Evolutionary conservation across 2,113 vertebrate genomes (phyloP).

Genomic region (Ardeotis arabs): DNA sequence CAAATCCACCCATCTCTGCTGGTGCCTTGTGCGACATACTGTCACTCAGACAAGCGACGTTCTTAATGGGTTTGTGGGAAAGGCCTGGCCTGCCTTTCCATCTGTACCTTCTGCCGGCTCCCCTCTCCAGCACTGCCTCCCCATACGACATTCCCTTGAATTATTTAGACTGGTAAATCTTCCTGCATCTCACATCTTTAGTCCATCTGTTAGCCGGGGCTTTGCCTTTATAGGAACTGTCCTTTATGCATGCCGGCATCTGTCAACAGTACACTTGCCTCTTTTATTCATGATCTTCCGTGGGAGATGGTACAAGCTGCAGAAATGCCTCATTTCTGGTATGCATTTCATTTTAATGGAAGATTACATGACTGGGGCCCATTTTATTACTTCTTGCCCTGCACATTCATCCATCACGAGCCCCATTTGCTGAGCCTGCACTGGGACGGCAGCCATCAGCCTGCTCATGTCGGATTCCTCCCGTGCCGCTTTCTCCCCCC

Average conservation of each 20-base stretch:
- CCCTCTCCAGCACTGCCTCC: constrained; percentile 73
- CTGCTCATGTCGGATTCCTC: constrained; percentile 43
- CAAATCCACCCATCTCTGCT: constrained; percentile 73
- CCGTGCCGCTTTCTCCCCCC: neutral
- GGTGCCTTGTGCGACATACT: constrained; percentile 72
- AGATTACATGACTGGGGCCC: constrained; percentile 76
- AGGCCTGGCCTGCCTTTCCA: constrained; percentile 82
- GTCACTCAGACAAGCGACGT: constrained; percentile 73
- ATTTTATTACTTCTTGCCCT: constrained; percentile 77
- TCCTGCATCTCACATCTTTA: constrained; percentile 83
- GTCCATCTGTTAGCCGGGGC: constrained; percentile 83
- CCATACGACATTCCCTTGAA: constrained; percentile 82
- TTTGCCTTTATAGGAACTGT: constrained; percentile 79
- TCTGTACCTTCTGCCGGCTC: constrained; percentile 82
- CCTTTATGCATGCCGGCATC: constrained; percentile 81
- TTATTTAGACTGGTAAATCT: constrained; percentile 84
- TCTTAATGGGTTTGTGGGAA: constrained; percentile 82
- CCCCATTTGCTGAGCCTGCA: constrained; percentile 68
- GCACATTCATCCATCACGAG: constrained; percentile 71
- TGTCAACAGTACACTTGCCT: constrained; percentile 77
- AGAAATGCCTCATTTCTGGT: constrained; percentile 74
- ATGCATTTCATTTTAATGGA: constrained; percentile 79
- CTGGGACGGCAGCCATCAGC: constrained; percentile 61
- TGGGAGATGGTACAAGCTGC: constrained; percentile 76
- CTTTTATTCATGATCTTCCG: constrained; percentile 80